These are phyloP conservation scores for Hermaeophaga mercurialis DNA, from an alignment of 2,888 invertebrate genomes.

Conservation along the genomic window DNA sequence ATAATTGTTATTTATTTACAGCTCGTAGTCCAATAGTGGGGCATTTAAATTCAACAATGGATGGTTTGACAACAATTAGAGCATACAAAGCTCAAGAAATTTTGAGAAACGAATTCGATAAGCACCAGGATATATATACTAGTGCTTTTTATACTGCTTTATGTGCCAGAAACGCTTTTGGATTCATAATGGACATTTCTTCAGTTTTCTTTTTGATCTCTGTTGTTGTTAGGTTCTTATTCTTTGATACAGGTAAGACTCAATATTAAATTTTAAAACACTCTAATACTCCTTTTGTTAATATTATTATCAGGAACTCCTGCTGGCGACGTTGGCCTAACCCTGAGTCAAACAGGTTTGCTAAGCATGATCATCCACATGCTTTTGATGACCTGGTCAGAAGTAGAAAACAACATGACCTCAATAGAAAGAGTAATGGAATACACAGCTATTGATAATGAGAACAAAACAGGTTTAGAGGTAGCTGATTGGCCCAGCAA, in stretches of 20 bases:
- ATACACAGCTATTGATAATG: slow-evolving; percentile 58
- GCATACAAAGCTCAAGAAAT: slow-evolving; percentile 52
- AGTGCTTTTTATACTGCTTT: slow-evolving; percentile 49
- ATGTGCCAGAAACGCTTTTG: slow-evolving; percentile 55
- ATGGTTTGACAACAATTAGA: slow-evolving; percentile 54
- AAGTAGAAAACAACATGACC: slow-evolving; percentile 79
- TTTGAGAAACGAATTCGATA: slow-evolving; percentile 50
- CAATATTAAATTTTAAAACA: too few species aligned
- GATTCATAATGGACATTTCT: slow-evolving; percentile 49
- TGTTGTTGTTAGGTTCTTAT: slow-evolving; percentile 42
- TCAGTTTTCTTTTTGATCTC: slow-evolving; percentile 45
- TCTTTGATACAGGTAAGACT: slow-evolving; percentile 38
- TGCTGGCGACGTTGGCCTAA: slow-evolving; percentile 58
- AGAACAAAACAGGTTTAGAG: slow-evolving; percentile 54
- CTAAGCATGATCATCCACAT: slow-evolving; percentile 70
- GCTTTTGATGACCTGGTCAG: slow-evolving; percentile 81
- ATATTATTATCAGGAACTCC: slow-evolving; percentile 54
- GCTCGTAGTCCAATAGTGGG: slow-evolving; percentile 54
- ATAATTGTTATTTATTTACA: slow-evolving; percentile 37
- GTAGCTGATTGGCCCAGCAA: slow-evolving; percentile 73
- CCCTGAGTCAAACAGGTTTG: slow-evolving; percentile 58
- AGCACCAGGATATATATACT: slow-evolving; percentile 45
- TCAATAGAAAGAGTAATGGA: slow-evolving; percentile 79
- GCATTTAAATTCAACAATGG: slow-evolving; percentile 53
- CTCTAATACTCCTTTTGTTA: too few species aligned